Base-by-base conservation (phyloP, 1,140 invertebrate genomes). In the Eurosta solidaginis region DNA sequence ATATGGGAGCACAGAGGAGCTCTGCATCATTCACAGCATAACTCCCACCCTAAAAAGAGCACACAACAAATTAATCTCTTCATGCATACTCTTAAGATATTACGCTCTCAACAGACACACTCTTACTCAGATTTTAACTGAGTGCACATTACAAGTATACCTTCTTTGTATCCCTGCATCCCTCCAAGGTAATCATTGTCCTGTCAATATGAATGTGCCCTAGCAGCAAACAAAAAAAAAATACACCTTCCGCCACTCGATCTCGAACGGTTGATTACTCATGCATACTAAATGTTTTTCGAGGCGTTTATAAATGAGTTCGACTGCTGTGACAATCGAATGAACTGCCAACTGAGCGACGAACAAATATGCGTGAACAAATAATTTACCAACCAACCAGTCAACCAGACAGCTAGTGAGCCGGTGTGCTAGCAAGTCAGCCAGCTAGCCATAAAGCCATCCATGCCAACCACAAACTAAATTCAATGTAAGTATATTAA, bases 271-370 rank as follows among this genome's bases (percentile, higher is more conserved):
- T 33, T 68, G 59, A 68, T 68, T 68, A 40, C 59, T 68, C 59
- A 68, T 40, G n/a, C n/a, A n/a, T n/a, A n/a, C n/a, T n/a, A 68
- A 68, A 33, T 68, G 59, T 68, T 68, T 63, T 68, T 68, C 59
- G 59, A 68, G 59, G 59, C 59, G 59, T 68, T 68, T 68, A 68
- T 68, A 68, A 68, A 68, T 68, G 59, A 68, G 59, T 68, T 29
- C 59, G 59, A 68, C 59, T 68, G 59, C 59, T 68, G 59, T 68
- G 59, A 40, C 59, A 68, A 68, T 68, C 33, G 59, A 5, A 14
- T 40, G 59, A 68, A 33, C 29, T 33, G 40, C 36, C 17, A n/a
- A 68, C n/a, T n/a, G n/a, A n/a, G n/a, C n/a, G n/a, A 22, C 49
- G 20, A 52, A 52, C 29, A 54, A 20, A 54, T 7, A n/a, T 25